A percentile compares a stretch with the other conserved stretches of the same genome.
phyloP scores from a whole-genome alignment of 2,888 invertebrate genomes.

The Ptilodon capucinus region DNA sequence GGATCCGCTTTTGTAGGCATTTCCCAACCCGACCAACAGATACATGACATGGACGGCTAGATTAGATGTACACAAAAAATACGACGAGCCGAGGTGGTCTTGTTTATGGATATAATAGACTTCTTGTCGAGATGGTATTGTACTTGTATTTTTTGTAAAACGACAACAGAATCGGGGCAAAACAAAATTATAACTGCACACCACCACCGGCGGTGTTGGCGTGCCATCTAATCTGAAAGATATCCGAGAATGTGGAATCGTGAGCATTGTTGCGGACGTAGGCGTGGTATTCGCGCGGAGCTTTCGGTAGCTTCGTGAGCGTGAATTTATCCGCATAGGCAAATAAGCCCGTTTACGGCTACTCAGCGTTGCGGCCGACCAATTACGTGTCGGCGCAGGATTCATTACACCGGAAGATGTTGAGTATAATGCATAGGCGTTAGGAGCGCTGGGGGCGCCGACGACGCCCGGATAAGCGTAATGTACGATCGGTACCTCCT shows the following conservation, averaged over 20 bases:
- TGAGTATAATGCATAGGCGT: constrained; percentile 57
- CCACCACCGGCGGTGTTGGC: constrained; percentile 10
- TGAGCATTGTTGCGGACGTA: constrained; percentile 40
- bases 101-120: constrained; percentile 43
- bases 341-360: constrained; percentile 47
- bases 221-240: constrained; percentile 17
- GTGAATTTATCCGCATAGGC: constrained; percentile 30
- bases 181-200: constrained; percentile 21
- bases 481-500: constrained; percentile 63
- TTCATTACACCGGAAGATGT: constrained; percentile 65
- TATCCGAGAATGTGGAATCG: constrained; percentile 31
- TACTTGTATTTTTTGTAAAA: constrained; percentile 30
- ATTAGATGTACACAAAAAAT: constrained; percentile 47
- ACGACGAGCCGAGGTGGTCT: constrained; percentile 34
- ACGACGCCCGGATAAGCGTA: constrained; percentile 59
- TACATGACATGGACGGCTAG: constrained; percentile 48
- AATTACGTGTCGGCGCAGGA: constrained; percentile 65
- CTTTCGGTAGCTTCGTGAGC: constrained; percentile 27
- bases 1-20: constrained; percentile 59
- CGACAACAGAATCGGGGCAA: constrained; percentile 21
- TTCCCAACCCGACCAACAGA: constrained; percentile 39
- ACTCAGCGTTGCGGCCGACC: constrained; percentile 49
- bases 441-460: constrained; percentile 52
- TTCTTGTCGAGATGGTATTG: constrained; percentile 33
- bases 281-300: constrained; percentile 26